Evolutionary conservation across 53 echinoderm and acorn worm species (phyloP), one percentile per base, ranked within the genome.

Genomic region (Crossaster papposus): DNA sequence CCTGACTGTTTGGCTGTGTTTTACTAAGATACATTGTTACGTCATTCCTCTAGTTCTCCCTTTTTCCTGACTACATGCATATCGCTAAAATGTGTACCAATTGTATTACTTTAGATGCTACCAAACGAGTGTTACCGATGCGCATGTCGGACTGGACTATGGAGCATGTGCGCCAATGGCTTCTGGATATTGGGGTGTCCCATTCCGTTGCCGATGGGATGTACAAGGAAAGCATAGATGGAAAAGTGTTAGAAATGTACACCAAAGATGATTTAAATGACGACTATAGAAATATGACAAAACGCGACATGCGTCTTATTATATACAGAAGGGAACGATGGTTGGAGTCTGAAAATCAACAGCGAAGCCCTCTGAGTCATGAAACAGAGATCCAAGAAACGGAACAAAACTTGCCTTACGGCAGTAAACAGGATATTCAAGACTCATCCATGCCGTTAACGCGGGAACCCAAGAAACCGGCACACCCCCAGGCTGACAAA

Each of bases 151-250:
- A 80, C 14, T 89, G 90, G 90, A 89, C 70, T 14, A 51, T 17
- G 30, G 90, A 70, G 13, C 53, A 89, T 35, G 81, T 89, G 54
- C 24, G 28, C 15, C 1, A 30, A 5, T 89, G 90, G 90, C 34
- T 80, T 17, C 54, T 81, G 5, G 23, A 26, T 34, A 79, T 70
- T 26, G 73, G 73, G 18, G 54, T 87, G 30, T 24, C 34, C 14
- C 13, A 32, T 2, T 9, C 26, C 26, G 20, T 79, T 15, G 91
- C 37, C 35, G 72, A 88, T 7, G 24, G 72, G 34, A 54, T 91
- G 13, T 72, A 34, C 20, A 58, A 73, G 20, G 91, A 52, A 8
- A 65, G 78, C 18, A 51, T 91, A 14, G 71, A 88, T 72, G 91
- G 91, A 34, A 54, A 74, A 30, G 36, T 79, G 10, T 80, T 91